These are phyloP conservation scores for Uromys caudimaculatus DNA, from an alignment of 2,797 vertebrate genomes.

Conservation along the genomic window DNA sequence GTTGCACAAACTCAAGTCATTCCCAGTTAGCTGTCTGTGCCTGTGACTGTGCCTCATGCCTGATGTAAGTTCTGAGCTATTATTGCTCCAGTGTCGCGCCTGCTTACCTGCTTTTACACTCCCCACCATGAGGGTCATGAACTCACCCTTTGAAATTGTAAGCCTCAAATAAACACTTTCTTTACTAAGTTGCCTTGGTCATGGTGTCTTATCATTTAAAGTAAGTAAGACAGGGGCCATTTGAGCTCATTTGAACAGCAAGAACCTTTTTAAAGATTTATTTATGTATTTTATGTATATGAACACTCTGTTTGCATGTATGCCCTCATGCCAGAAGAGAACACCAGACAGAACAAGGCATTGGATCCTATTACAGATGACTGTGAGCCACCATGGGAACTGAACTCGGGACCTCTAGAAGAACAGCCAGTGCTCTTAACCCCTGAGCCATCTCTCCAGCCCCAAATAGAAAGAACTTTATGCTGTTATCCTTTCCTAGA, in stretches of 20 bases:
- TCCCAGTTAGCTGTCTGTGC: neutral
- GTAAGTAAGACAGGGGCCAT: too few relatives aligned
- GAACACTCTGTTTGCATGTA: neutral
- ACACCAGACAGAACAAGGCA: neutral
- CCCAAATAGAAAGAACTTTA: neutral
- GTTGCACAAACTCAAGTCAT: neutral
- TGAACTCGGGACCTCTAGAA: neutral
- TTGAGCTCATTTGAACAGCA: neutral
- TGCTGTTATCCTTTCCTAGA: neutral
- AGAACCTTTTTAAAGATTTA: neutral
- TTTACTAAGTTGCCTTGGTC: neutral
- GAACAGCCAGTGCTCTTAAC: neutral
- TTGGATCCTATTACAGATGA: neutral
- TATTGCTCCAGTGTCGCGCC: rapidly evolving
- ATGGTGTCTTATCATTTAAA: neutral
- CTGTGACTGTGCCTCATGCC: neutral
- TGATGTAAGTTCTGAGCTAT: too few relatives aligned
- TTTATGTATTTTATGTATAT: neutral
- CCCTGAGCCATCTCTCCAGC: neutral
- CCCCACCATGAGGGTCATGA: neutral
- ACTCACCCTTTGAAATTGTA: neutral
- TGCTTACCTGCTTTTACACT: too few relatives aligned
- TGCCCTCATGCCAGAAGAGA: neutral
- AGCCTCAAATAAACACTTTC: neutral
- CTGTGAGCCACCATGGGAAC: neutral